Evolutionary conservation across 2,797 vertebrate genomes (phyloP).

Genomic region (Malacoraja senta): DNA sequence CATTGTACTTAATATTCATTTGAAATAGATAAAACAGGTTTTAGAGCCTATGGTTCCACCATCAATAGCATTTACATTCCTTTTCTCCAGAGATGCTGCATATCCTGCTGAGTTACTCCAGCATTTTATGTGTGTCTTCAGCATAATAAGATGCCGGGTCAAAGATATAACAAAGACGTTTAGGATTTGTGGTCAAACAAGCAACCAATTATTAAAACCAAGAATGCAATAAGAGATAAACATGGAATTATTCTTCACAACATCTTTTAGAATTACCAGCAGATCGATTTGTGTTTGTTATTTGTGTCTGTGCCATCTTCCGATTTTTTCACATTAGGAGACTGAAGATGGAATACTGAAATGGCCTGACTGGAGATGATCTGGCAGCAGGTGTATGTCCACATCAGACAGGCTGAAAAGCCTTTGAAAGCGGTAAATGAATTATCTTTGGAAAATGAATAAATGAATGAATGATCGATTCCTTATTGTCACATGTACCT

Average conservation of each 20-base stretch:
- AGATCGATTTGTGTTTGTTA: neutral
- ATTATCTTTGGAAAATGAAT: neutral
- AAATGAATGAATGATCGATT: no score
- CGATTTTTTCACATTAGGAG: neutral
- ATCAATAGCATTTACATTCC: no score
- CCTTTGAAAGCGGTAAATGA: neutral
- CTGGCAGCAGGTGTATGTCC: neutral
- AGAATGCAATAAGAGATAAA: neutral
- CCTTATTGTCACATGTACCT: no score
- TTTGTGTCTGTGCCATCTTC: neutral
- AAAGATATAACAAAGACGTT: neutral
- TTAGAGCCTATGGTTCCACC: neutral
- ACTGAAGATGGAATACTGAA: neutral
- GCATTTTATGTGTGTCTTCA: no score
- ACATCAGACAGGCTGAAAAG: neutral
- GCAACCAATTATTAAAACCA: neutral
- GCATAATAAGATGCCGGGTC: neutral
- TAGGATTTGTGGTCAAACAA: neutral
- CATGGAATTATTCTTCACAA: neutral
- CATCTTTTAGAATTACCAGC: neutral
- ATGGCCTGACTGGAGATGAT: neutral
- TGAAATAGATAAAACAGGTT: neutral
- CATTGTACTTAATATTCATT: neutral
- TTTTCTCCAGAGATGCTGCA: no score
- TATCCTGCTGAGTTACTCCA: no score